Evolutionary conservation across 2,888 invertebrate species (phyloP).

Genomic region (Phyto melanocephala): DNA sequence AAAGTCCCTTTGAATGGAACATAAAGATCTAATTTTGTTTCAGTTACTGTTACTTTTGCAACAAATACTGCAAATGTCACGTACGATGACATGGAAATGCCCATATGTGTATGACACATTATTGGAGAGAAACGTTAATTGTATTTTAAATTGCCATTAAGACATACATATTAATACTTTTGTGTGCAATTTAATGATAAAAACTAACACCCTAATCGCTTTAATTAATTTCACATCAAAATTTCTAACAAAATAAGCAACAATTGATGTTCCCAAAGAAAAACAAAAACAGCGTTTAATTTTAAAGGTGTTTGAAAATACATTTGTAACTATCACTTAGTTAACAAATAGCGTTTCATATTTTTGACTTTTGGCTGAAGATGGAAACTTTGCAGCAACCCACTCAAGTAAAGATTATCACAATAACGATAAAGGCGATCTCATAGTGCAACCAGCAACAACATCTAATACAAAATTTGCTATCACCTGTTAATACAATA

Average conservation of each 20-base stretch:
- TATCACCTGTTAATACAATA: slow-evolving; percentile 54
- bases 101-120: too few relatives aligned
- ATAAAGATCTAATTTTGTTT: too few relatives aligned
- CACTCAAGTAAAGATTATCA: slow-evolving; percentile 59
- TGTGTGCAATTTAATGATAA: too few relatives aligned
- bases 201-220: too few relatives aligned
- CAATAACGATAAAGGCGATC: slow-evolving; percentile 23
- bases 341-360: slow-evolving; percentile 62
- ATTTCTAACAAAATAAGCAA: slow-evolving; percentile 10
- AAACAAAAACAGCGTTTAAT: background rate
- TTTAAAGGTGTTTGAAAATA: slow-evolving; percentile 59
- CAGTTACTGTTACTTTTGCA: too few relatives aligned
- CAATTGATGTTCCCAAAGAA: slow-evolving; percentile 18
- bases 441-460: background rate
- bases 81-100: too few relatives aligned
- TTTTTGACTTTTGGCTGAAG: slow-evolving; percentile 30
- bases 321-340: slow-evolving; percentile 61
- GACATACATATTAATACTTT: too few relatives aligned
- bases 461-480: slow-evolving; percentile 17
- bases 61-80: too few relatives aligned
- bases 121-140: too few relatives aligned
- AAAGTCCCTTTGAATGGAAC: too few relatives aligned
- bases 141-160: too few relatives aligned
- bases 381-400: slow-evolving; percentile 34
- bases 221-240: slow-evolving; percentile 13